phyloP scores from a whole-genome alignment of 2,888 invertebrate species.

The Pristionchus arcanus region DNA sequence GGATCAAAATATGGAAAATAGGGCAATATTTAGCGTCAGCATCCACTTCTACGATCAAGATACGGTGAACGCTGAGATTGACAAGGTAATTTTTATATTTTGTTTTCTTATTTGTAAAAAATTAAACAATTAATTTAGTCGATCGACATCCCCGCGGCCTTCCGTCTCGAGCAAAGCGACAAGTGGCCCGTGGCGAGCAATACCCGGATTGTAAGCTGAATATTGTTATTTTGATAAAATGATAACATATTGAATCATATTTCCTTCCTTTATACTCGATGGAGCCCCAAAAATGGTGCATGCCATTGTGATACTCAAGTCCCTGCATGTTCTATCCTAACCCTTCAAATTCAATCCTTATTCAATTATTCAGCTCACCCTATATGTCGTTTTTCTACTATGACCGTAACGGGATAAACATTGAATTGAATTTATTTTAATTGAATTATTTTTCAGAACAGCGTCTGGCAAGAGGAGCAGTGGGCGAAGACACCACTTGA shows the following conservation, averaged over 20 bases:
- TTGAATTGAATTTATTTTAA: no score
- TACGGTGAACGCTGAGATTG: background rate
- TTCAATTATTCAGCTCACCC: no score
- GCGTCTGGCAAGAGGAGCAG: background rate
- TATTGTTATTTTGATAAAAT: no score
- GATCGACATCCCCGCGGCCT: background rate
- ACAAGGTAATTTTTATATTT: background rate
- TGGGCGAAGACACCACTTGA: background rate
- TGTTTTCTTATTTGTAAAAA: background rate
- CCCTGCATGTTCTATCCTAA: no score
- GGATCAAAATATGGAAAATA: no score
- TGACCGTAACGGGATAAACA: no score
- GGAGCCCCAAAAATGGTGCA: no score
- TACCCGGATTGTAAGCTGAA: background rate
- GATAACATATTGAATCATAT: no score
- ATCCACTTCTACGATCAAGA: background rate
- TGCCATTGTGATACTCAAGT: no score
- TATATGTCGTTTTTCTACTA: no score
- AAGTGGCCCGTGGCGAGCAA: background rate
- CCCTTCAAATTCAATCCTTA: no score
- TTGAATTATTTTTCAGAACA: background rate
- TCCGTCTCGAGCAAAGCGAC: background rate
- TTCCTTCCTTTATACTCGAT: no score
- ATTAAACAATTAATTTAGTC: background rate
- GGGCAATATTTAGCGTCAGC: background rate